phyloP scores from a whole-genome alignment of 2,888 invertebrate species.

The Escarpia spicata region DNA sequence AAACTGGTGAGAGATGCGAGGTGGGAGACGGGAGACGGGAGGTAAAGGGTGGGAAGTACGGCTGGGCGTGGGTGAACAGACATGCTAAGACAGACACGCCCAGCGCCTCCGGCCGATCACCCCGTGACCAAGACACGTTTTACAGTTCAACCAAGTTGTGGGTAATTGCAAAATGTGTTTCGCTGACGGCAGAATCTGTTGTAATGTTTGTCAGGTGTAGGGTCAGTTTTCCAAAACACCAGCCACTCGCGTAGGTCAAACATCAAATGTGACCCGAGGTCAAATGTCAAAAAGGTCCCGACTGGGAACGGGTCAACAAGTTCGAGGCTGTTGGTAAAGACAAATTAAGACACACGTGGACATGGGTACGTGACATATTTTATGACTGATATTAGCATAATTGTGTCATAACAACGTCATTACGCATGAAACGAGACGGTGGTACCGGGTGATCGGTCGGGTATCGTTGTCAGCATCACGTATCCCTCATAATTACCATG shows the following conservation, averaged over 20 bases:
- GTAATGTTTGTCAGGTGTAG: not conserved
- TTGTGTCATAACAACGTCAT: not conserved
- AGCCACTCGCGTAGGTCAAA: not conserved
- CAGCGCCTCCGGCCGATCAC: not conserved
- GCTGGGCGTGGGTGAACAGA: not conserved
- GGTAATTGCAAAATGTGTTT: not conserved
- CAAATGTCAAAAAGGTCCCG: not conserved
- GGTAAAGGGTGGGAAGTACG: not conserved
- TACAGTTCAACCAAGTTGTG: not conserved
- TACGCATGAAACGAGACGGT: no score
- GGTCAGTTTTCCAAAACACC: not conserved
- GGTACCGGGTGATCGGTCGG: no score
- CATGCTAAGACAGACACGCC: not conserved
- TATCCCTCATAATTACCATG: no score
- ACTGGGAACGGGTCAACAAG: not conserved
- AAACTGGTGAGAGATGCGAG: no score
- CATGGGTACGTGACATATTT: not conserved
- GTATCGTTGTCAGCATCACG: no score
- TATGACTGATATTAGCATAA: not conserved
- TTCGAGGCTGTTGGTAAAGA: not conserved
- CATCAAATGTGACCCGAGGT: constrained; percentile 8
- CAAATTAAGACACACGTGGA: not conserved
- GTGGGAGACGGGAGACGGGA: no score
- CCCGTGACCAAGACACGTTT: not conserved
- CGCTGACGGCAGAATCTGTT: not conserved